Percentiles rank a stretch among this genome's conserved stretches.
phyloP scores from a whole-genome alignment of 2,888 invertebrate species.

The Cerastoderma edule region DNA sequence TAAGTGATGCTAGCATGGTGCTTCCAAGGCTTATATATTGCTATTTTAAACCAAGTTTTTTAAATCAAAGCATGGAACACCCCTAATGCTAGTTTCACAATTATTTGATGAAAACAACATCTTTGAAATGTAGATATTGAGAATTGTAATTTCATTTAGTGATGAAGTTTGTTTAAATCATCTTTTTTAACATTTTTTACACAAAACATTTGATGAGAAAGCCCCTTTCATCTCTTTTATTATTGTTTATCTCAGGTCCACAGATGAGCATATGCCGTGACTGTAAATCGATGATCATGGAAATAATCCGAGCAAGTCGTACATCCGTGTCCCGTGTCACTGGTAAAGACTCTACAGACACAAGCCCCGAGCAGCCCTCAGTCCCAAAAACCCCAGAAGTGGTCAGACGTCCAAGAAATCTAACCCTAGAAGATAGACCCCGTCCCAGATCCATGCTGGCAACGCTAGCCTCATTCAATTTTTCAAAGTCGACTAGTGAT shows the following conservation, averaged over 20 bases:
- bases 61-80: no score
- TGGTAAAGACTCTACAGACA: conserved; percentile 34
- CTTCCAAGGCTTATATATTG: no score
- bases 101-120: no score
- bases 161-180: no score
- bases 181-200: no score
- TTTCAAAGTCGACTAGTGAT: conserved; percentile 38
- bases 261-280: conserved; percentile 96
- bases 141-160: no score
- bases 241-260: conserved; percentile 85
- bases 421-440: conserved; percentile 40
- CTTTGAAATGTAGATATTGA: no score
- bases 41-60: no score
- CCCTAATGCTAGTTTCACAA: no score
- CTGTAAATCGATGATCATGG: conserved; percentile 96
- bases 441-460: conserved; percentile 55
- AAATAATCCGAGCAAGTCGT: conserved; percentile 95
- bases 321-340: conserved; percentile 83
- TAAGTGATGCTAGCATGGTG: no score
- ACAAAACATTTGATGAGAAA: no score
- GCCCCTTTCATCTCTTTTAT: no score
- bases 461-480: conserved; percentile 52
- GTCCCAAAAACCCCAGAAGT: conserved; percentile 16
- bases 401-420: conserved; percentile 29
- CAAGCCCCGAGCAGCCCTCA: background rate